phyloP scores from a whole-genome alignment of 2,888 invertebrate species.

The Caenorhabditis sp. region DNA sequence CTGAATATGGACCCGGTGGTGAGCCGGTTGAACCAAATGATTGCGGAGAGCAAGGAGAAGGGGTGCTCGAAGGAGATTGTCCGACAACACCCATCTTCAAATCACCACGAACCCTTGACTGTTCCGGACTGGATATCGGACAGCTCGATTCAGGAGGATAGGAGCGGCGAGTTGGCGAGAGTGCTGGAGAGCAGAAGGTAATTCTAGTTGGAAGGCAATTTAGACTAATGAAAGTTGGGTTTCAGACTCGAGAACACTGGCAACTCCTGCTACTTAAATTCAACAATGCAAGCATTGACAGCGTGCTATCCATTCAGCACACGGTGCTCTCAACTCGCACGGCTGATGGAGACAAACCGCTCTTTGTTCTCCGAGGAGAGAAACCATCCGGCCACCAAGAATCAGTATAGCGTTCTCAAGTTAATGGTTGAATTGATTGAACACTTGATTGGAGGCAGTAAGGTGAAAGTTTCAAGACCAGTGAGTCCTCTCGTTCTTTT shows the following conservation, averaged over 20 bases:
- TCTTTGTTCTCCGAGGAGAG: not conserved
- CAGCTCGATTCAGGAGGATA: too few species aligned
- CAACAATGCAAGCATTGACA: slow-evolving; percentile 17
- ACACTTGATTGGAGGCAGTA: not conserved
- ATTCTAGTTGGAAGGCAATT: not conserved
- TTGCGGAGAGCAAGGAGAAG: too few species aligned
- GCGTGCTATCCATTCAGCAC: not conserved
- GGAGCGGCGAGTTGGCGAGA: too few species aligned
- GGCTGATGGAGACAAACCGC: too few species aligned
- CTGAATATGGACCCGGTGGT: too few species aligned
- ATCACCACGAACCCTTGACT: too few species aligned
- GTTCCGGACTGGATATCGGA: too few species aligned
- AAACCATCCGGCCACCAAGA: not conserved
- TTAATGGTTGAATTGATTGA: not conserved
- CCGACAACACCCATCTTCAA: too few species aligned
- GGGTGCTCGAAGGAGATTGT: too few species aligned
- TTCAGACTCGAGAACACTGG: slow-evolving; percentile 15
- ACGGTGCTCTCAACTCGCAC: not conserved
- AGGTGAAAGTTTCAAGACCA: too few species aligned
- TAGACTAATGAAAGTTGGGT: too few species aligned
- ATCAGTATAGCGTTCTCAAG: not conserved
- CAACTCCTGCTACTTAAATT: slow-evolving; percentile 22
- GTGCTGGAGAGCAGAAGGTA: not conserved
- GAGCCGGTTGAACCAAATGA: too few species aligned
- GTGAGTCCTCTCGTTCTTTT: not conserved